These are phyloP conservation scores for Catagonus wagneri DNA, from an alignment of 2,113 vertebrate genomes.

Conservation along the genomic window DNA sequence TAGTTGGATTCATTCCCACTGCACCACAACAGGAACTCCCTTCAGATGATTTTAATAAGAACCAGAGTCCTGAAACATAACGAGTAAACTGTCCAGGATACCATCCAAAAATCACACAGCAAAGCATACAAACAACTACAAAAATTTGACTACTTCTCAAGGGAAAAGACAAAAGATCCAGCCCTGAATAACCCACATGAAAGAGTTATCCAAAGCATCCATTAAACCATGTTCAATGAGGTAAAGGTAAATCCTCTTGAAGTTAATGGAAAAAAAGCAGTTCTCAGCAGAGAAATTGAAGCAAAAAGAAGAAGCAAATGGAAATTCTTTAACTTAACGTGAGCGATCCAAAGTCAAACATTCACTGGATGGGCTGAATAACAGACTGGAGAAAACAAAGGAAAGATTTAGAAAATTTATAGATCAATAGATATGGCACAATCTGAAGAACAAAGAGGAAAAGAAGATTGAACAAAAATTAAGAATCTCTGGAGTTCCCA, in stretches of 20 bases:
- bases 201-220: background rate
- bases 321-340: background rate
- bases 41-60: background rate
- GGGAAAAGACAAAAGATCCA: background rate
- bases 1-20: too few relatives aligned
- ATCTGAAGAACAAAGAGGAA: background rate
- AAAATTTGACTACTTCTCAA: background rate
- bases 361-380: background rate
- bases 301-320: background rate
- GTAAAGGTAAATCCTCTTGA: background rate
- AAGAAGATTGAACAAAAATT: background rate
- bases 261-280: background rate
- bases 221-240: background rate
- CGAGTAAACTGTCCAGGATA: background rate
- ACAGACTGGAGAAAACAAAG: background rate
- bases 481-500: background rate
- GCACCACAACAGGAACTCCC: too few relatives aligned
- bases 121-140: background rate
- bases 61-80: background rate
- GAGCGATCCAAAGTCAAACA: background rate
- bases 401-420: too few relatives aligned
- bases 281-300: background rate
- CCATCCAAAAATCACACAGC: background rate
- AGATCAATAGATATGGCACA: background rate
- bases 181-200: background rate